Evolutionary conservation across 2,113 vertebrate genomes (phyloP).

Genomic region (Scytalopus superciliaris): DNA sequence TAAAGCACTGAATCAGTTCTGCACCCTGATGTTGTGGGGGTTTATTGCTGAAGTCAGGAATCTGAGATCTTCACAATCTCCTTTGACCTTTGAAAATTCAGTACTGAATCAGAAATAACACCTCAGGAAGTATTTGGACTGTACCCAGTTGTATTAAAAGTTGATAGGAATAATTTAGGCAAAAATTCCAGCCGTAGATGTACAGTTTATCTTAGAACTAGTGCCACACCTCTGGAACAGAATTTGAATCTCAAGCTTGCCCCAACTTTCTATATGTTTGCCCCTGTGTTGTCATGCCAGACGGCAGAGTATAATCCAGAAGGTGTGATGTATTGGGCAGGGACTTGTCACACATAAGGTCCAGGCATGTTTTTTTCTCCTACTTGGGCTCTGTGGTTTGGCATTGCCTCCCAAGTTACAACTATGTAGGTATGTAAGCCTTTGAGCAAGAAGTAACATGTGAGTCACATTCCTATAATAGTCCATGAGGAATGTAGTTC

Average conservation of each 20-base stretch:
- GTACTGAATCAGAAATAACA: not conserved
- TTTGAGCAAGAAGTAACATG: not conserved
- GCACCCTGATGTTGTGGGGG: not conserved
- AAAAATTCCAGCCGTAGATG: not conserved
- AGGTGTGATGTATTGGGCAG: not conserved
- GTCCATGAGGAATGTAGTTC: not conserved
- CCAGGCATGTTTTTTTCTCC: not conserved
- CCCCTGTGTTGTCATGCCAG: not conserved
- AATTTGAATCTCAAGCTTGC: not conserved
- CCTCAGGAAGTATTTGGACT: not conserved
- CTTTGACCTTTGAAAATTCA: not conserved
- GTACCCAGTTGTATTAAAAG: not conserved
- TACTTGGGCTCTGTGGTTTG: not conserved
- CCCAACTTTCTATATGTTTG: not conserved
- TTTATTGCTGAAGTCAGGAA: not conserved
- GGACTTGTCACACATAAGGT: not conserved
- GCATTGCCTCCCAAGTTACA: not conserved
- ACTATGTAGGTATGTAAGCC: not conserved
- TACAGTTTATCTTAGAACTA: not conserved
- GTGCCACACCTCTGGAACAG: not conserved
- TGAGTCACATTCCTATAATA: not conserved
- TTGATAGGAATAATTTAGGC: not conserved
- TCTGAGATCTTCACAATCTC: not conserved
- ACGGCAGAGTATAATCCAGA: not conserved
- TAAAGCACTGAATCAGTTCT: not conserved